Evolutionary conservation across 2,113 vertebrate species (phyloP).

Genomic region (Dasyurus viverrinus): DNA sequence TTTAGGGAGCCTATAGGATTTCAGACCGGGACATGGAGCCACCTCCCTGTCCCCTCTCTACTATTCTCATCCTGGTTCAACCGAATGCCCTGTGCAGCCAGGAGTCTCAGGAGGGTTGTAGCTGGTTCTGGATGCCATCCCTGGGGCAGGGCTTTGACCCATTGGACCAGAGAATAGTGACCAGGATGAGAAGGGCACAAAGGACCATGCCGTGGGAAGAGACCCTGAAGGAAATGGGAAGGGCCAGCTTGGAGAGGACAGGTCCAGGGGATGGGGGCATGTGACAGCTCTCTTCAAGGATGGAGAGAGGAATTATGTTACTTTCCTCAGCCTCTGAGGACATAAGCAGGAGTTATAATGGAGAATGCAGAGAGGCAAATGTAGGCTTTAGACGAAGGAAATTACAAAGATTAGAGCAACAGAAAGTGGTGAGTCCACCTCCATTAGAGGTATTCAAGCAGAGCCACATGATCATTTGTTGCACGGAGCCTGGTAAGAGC

Average conservation of each 20-base stretch:
- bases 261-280: not conserved
- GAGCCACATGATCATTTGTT: not conserved
- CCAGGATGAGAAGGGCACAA: not conserved
- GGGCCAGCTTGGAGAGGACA: not conserved
- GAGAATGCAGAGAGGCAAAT: not conserved
- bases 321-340: not conserved
- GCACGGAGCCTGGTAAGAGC: not conserved
- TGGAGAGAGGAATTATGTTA: not conserved
- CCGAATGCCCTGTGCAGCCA: not conserved
- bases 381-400: not conserved
- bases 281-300: not conserved
- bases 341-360: not conserved
- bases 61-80: not conserved
- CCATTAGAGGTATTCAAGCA: not conserved
- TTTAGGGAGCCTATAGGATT: not conserved
- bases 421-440: not conserved
- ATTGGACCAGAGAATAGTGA: not conserved
- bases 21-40: not conserved
- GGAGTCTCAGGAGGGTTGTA: not conserved
- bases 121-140: not conserved
- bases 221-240: not conserved
- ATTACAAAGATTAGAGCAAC: not conserved
- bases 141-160: not conserved
- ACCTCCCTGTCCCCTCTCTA: not conserved
- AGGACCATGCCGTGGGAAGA: not conserved